Evolutionary conservation across 2,113 vertebrate species (phyloP), one percentile per base, ranked within the genome.

Genomic region (Platanista minor): DNA sequence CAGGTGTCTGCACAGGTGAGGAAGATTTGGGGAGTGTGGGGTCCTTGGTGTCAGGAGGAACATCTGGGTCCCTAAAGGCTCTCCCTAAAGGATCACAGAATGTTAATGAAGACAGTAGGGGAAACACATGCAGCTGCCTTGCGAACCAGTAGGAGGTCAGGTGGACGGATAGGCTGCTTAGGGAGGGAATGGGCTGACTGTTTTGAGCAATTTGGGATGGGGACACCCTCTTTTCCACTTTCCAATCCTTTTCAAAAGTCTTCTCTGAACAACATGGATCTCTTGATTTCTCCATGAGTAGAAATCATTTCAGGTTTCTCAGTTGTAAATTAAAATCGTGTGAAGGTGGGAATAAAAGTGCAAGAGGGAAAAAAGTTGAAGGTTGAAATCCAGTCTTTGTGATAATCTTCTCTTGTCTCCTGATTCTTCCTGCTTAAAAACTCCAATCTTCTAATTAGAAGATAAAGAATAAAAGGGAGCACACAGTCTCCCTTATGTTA

Each of bases 401-500:
- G 57, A 91, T 71, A 57, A 31, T 84, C 54, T 52, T 91, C 82
- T 94, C 39, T 61, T 25, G 33, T 74, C 54, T 85, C 62, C 29
- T 86, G 33, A 64, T 80, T 87, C 90, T 94, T 90, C 7, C 57
- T 90, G 41, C 83, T 92, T 93, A 85, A 89, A 90, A 75, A 52
- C 29, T 66, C 62, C 62, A 61, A 31, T 87, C 64, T 29, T 95
- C 57, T 96, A 97, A 97, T 97, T 97, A 96, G 92, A 94, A 92
- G 91, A 95, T 49, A 69, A 93, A 97, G 52, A 94, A 93, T 87
- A 62, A 92, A 95, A 94, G 36, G 39, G 41, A 96, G 29, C 4
- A 2, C 27, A 46, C 8, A 83, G 93, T 87, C 74, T 95, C 78
- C 87, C 74, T 87, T 62, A 71, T 94, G 86, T 90, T 82, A 95